phyloP scores from a whole-genome alignment of 2,113 vertebrate genomes.

The Gadus chalcogrammus region DNA sequence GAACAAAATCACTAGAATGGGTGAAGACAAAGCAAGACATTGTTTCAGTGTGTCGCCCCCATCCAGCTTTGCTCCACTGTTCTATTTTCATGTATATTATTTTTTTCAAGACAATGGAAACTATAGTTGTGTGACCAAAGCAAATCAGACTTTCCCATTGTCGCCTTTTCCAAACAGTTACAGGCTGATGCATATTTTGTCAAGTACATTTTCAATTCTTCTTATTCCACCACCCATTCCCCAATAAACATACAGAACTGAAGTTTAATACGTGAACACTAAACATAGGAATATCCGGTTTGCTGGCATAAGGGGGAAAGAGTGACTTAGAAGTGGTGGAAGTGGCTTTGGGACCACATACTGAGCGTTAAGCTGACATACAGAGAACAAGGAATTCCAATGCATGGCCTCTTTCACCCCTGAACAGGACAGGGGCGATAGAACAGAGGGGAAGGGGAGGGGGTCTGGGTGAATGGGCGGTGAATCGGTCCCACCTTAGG shows the following conservation, averaged over 20 bases:
- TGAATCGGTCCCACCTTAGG: slow-evolving; percentile 20
- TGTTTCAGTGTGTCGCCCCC: no score
- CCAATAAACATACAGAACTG: no score
- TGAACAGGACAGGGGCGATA: slow-evolving; percentile 16
- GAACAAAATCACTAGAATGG: no score
- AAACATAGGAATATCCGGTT: slow-evolving; percentile 46
- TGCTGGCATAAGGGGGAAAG: slow-evolving; percentile 28
- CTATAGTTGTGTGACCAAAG: background rate
- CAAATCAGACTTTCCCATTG: background rate
- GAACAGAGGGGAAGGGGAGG: slow-evolving; percentile 1
- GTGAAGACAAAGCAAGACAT: no score
- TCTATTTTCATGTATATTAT: background rate
- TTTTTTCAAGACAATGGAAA: background rate
- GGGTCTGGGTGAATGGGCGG: background rate
- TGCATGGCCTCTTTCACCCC: slow-evolving; percentile 37
- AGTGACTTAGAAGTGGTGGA: slow-evolving; percentile 43
- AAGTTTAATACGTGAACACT: slow-evolving; percentile 30
- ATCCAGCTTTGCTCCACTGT: no score
- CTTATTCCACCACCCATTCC: background rate
- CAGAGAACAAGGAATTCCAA: slow-evolving; percentile 43
- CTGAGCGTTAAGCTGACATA: slow-evolving; percentile 44
- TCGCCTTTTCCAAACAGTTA: background rate
- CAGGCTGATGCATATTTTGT: background rate
- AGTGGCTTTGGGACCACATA: slow-evolving; percentile 45
- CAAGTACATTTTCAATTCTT: no score